Conservation (phyloP, 2,113 vertebrate genomes). For the Clarias gariepinus region DNA sequence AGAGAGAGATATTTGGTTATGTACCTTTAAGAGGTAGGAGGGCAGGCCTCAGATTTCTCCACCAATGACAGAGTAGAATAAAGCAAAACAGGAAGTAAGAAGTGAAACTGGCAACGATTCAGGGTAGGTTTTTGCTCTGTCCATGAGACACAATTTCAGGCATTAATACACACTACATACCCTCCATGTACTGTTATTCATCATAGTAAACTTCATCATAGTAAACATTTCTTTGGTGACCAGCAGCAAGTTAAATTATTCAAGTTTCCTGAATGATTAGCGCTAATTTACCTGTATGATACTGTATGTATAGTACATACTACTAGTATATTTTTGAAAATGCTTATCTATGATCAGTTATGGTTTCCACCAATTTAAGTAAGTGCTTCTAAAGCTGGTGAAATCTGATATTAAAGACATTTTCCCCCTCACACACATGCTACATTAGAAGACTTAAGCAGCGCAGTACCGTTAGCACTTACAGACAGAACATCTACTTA, state of each 20-base stretch:
- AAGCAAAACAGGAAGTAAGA: constrained; percentile 69
- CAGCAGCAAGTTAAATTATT: background rate
- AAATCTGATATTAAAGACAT: constrained; percentile 31
- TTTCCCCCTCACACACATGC: background rate
- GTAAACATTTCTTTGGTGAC: background rate
- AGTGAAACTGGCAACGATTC: constrained; percentile 46
- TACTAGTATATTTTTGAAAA: background rate
- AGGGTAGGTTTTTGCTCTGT: background rate
- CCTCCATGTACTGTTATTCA: background rate
- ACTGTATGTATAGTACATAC: background rate
- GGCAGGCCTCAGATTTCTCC: constrained; percentile 49
- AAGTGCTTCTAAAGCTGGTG: constrained; percentile 5
- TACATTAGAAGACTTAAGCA: background rate
- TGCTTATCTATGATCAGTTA: background rate
- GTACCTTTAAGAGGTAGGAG: constrained; percentile 68
- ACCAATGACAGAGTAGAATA: constrained; percentile 62
- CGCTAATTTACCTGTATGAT: background rate
- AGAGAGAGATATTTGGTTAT: constrained; percentile 38
- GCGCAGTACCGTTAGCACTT: background rate
- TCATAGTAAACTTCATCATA: background rate
- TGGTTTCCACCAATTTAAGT: background rate
- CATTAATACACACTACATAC: background rate
- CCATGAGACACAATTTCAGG: background rate
- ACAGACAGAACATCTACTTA: too few species aligned
- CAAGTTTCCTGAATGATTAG: background rate